These are phyloP conservation scores for Callosobruchus maculatus DNA, from an alignment of 2,888 invertebrate genomes.

Conservation along the genomic window DNA sequence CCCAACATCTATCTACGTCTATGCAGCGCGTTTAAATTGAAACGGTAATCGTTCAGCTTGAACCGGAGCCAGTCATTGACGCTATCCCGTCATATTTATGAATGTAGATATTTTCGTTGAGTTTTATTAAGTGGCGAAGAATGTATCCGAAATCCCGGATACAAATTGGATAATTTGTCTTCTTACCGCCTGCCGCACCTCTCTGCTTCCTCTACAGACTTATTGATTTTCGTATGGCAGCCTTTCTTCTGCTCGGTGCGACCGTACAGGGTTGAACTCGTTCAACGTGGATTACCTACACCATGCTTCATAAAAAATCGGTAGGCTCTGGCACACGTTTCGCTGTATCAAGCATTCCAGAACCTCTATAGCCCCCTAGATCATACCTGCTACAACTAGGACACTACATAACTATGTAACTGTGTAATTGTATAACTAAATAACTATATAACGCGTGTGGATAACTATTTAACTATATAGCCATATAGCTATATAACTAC, in stretches of 20 bases:
- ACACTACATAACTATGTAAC: too few relatives aligned
- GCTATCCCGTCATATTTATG: conserved; percentile 16
- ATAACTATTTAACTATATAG: too few relatives aligned
- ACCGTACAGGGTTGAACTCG: background rate
- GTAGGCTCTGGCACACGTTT: too few relatives aligned
- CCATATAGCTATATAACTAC: too few relatives aligned
- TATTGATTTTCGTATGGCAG: conserved; percentile 20
- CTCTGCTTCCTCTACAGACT: conserved; percentile 1
- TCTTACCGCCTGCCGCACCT: conserved; percentile 20
- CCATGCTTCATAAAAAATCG: too few relatives aligned
- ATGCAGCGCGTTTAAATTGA: background rate
- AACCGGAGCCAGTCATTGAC: background rate
- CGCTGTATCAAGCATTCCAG: too few relatives aligned
- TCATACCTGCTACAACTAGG: too few relatives aligned
- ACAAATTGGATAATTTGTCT: conserved; percentile 45
- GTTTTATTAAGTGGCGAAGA: conserved; percentile 40
- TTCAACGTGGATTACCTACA: too few relatives aligned
- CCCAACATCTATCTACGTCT: too few relatives aligned
- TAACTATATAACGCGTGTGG: too few relatives aligned
- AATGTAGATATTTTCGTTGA: conserved; percentile 18
- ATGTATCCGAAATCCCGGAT: conserved; percentile 39
- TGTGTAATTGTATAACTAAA: too few relatives aligned
- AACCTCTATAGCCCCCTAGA: too few relatives aligned
- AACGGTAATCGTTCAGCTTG: background rate
- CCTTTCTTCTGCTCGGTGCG: background rate